A percentile compares a stretch with the other conserved stretches of the same genome.
phyloP scores from a whole-genome alignment of 2,113 vertebrate genomes.

The Ivindomyrus marchei region DNA sequence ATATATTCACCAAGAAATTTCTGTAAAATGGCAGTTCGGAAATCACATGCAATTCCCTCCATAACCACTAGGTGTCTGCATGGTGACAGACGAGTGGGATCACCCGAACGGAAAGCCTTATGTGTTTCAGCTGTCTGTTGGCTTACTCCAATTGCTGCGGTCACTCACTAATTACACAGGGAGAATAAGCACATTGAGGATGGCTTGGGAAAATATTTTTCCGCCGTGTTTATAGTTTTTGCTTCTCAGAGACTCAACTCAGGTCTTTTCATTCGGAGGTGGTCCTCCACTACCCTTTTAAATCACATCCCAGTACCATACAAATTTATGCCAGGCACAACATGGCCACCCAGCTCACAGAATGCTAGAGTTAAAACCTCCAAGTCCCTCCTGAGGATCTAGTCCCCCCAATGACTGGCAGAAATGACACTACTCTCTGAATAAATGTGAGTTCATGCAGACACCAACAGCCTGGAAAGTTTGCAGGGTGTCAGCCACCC shows the following conservation, averaged over 20 bases:
- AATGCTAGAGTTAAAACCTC: background rate
- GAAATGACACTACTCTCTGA: background rate
- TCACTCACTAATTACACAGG: background rate
- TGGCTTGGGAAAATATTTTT: background rate
- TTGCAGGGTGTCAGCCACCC: background rate
- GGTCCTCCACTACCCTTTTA: background rate
- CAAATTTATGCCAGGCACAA: background rate
- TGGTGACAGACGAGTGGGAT: background rate
- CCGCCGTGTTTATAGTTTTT: background rate
- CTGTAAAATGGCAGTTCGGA: background rate
- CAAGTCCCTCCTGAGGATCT: background rate
- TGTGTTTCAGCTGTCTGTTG: background rate
- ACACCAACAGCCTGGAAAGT: background rate
- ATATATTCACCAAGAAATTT: background rate
- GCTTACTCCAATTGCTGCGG: background rate
- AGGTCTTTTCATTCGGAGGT: background rate
- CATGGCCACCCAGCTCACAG: background rate
- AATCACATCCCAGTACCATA: background rate
- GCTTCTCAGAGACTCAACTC: background rate
- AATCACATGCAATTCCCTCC: background rate
- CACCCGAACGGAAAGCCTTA: constrained; percentile 9
- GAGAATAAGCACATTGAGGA: constrained; percentile 11
- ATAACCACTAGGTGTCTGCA: constrained; percentile 8
- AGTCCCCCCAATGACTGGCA: background rate
- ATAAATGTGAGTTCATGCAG: background rate